Conservation (phyloP, 1,140 invertebrate species). For the Penaeus japonicus region DNA sequence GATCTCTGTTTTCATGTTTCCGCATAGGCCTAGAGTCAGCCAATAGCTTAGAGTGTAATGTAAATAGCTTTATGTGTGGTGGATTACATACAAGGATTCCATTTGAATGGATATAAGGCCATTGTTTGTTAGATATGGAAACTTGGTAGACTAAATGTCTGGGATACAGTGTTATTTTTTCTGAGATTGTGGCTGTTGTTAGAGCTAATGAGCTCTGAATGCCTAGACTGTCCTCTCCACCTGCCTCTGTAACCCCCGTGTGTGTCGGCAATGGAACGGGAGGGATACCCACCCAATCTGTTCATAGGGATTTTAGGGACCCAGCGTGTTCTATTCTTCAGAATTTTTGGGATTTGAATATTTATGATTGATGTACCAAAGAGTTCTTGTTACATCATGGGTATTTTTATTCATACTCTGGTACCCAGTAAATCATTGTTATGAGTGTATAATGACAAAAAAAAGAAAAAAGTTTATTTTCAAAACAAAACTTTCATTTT, state of each 20-base stretch:
- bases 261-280: conserved; percentile 9
- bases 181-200: conserved; percentile 49
- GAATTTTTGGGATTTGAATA: too few species aligned
- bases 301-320: too few species aligned
- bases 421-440: too few species aligned
- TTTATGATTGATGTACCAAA: too few species aligned
- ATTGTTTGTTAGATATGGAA: conserved; percentile 42
- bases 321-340: too few species aligned
- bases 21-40: conserved; percentile 51
- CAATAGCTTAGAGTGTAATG: conserved; percentile 50
- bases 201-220: conserved; percentile 41
- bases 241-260: conserved; percentile 36
- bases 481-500: not conserved
- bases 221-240: conserved; percentile 46
- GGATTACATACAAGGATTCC: conserved; percentile 43
- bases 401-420: too few species aligned
- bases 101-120: conserved; percentile 37
- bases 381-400: too few species aligned
- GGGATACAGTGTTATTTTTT: conserved; percentile 48
- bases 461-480: not conserved
- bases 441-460: not conserved
- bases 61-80: conserved; percentile 54
- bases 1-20: conserved; percentile 51
- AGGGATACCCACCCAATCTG: not conserved
- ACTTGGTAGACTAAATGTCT: conserved; percentile 44